Conservation (phyloP, 1,140 invertebrate species). For the Araneus ventricosus region DNA sequence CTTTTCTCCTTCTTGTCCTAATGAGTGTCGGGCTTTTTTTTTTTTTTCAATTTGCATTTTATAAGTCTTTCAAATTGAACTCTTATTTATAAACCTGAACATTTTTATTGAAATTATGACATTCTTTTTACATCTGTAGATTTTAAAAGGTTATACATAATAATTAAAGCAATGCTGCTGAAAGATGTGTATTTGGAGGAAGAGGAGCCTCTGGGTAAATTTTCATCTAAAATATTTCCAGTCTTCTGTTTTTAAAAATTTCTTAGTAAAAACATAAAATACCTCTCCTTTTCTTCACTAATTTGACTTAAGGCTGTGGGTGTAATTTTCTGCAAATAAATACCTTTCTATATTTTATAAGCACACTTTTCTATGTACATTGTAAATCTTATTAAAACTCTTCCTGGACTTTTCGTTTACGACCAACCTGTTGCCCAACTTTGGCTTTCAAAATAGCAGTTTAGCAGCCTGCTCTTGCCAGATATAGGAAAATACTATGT, state of each 20-base stretch:
- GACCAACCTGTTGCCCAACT: not conserved
- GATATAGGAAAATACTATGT: slow-evolving; percentile 1
- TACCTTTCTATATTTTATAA: slow-evolving; percentile 44
- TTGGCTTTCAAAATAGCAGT: slow-evolving; percentile 47
- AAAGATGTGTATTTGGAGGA: not conserved
- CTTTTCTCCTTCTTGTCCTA: not conserved
- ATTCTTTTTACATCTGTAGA: not conserved
- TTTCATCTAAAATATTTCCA: not conserved
- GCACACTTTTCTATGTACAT: slow-evolving; percentile 43
- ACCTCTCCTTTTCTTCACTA: slow-evolving; percentile 4
- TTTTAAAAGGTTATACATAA: not conserved
- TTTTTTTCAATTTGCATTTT: not conserved
- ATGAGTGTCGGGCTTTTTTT: too few species aligned
- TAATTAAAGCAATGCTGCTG: not conserved
- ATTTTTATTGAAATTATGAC: not conserved
- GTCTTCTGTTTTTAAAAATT: not conserved
- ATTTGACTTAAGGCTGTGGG: not conserved
- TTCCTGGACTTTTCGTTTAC: not conserved
- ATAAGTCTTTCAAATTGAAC: not conserved
- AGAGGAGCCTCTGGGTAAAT: not conserved
- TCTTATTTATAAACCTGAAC: not conserved
- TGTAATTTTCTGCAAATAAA: slow-evolving; percentile 35
- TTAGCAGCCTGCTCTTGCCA: slow-evolving; percentile 67
- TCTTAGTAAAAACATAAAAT: not conserved
- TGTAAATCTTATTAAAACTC: not conserved